Evolutionary conservation across 37 sponge, comb jelly and placozoan species (phyloP), one percentile per base, ranked within the genome.

Genomic region (Halichondria panicea): DNA sequence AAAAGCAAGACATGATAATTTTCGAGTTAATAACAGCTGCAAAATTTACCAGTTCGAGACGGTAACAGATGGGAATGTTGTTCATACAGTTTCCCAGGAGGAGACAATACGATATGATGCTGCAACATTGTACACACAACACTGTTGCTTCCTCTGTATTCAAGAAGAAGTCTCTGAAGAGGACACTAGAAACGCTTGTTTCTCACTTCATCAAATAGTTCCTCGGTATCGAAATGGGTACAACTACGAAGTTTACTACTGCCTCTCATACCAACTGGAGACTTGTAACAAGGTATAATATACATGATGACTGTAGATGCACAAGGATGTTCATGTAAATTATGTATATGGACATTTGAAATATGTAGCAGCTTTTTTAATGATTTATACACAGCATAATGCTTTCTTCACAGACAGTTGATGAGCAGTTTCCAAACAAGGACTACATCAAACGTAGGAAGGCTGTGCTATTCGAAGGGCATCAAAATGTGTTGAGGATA

Each of bases 111-210:
- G 19, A 4, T 33, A 19, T 27, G 34, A 2, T 2, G 27, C 27
- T 7, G 35, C 2, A 33, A 18, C 63, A 34, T 28, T 34, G 4
- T 15, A 27, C 4, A 63, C 63, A 4, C 4, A 63, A 18, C 63
- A 63, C 63, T 63, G 37, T 63, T 63, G 63, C 35, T 28, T 34
- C 35, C 32, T 19, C 34, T 63, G 63, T 32, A 35, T 63, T 4
- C 34, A 35, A 33, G 35, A 4, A 5, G 27, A 63, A 4, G 8
- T 19, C 31, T 33, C 19, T 4, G 34, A n/a, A n/a, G n/a, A 63
- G 3, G 4, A 31, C 24, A 35, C 27, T 18, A 28, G 32, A 2
- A 31, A 63, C 4, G 35, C 63, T 19, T 33, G 19, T 19, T 63
- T 63, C 34, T 63, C 34, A 4, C 35, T 63, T 31, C 27, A 19